A percentile compares a stretch with the other conserved stretches of the same genome.
Evolutionary conservation across 1,140 invertebrate genomes (phyloP).

Genomic region (Steinernema khuongi): DNA sequence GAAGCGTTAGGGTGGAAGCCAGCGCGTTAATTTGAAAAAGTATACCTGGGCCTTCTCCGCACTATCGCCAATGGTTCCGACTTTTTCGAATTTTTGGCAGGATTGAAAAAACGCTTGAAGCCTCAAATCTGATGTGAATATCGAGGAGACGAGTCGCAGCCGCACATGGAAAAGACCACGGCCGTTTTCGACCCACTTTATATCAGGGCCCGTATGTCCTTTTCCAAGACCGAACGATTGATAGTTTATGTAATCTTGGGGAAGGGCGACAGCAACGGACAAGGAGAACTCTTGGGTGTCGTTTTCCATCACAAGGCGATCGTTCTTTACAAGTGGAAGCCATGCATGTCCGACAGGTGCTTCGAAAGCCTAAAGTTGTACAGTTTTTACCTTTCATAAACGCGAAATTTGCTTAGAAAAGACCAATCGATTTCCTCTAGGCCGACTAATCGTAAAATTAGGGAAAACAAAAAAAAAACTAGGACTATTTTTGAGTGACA

Average conservation of each 20-base stretch:
- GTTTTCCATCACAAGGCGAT: conserved; percentile 64
- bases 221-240: conserved; percentile 80
- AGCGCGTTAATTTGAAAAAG: neutral
- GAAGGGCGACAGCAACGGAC: conserved; percentile 76
- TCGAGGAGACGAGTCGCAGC: conserved; percentile 76
- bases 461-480: neutral
- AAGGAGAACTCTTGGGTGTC: conserved; percentile 73
- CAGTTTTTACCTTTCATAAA: no score
- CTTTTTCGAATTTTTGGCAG: conserved; percentile 40
- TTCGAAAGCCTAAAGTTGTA: conserved; percentile 71
- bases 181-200: conserved; percentile 83
- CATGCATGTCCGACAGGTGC: conserved; percentile 83
- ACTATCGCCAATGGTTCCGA: conserved; percentile 21
- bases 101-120: conserved; percentile 52
- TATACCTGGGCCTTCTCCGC: conserved; percentile 30
- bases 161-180: conserved; percentile 77
- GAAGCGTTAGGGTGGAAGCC: neutral
- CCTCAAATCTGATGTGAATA: conserved; percentile 67
- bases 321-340: conserved; percentile 75
- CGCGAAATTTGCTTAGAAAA: no score
- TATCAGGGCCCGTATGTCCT: conserved; percentile 80
- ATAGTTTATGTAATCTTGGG: conserved; percentile 77
- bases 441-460: neutral
- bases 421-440: no score
- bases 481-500: neutral